Conservation (phyloP, 2,888 invertebrate species). For the Acheta domesticus region DNA sequence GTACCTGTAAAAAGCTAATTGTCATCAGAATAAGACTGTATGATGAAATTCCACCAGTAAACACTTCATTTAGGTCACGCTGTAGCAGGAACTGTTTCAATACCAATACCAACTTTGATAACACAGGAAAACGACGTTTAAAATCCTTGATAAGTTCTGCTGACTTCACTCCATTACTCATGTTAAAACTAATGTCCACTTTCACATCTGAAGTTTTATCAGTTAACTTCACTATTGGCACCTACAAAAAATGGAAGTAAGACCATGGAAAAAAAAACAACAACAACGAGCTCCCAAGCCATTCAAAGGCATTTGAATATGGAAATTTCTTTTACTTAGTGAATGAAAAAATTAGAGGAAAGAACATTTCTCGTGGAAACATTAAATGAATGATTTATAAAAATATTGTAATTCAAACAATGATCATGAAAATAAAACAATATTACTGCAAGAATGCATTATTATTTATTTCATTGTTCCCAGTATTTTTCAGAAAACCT, state of each 20-base stretch:
- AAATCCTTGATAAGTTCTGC: conserved; percentile 92
- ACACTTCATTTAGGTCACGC: conserved; percentile 98
- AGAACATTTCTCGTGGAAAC: neutral
- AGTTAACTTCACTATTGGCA: conserved; percentile 96
- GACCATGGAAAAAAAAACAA: neutral
- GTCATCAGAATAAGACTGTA: conserved; percentile 98
- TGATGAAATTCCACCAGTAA: conserved; percentile 98
- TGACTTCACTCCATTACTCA: conserved; percentile 95
- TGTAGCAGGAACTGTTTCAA: conserved; percentile 97
- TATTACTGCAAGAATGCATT: no score
- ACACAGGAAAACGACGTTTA: conserved; percentile 81
- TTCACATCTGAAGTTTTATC: conserved; percentile 83
- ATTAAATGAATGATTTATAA: neutral
- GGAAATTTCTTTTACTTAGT: neutral
- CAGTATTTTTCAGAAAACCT: no score
- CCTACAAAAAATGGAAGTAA: conserved; percentile 45
- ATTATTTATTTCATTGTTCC: no score
- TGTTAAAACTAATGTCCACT: conserved; percentile 99
- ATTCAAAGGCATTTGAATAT: neutral
- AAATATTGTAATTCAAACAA: neutral
- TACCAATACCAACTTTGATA: conserved; percentile 92
- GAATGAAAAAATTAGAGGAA: neutral
- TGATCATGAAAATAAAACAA: neutral
- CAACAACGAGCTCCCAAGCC: neutral
- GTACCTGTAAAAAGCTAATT: conserved; percentile 88